Base-by-base conservation (phyloP, 2,113 vertebrate species). In the Etheostoma cragini region DNA sequence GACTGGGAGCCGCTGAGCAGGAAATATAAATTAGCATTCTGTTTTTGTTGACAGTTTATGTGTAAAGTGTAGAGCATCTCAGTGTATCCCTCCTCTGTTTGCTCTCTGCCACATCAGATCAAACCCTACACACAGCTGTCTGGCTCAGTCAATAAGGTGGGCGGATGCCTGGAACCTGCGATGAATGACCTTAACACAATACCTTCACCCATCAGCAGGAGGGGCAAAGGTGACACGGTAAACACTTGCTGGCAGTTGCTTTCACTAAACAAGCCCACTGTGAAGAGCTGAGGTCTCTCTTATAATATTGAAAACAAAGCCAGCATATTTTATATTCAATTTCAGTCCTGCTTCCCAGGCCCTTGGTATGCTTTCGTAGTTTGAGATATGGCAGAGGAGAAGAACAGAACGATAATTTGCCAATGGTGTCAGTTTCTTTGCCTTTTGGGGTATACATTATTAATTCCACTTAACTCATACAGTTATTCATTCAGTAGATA, bases 101-200 rank as follows among this genome's bases (percentile, higher is more conserved):
- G 82, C 72, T 74, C 56, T 73, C 78, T 75, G 86, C 65, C 80
- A 88, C 79, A 72, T 81, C 49, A 46, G 49, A 90, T 82, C 83
- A 84, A 74, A 47, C 45, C 75, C 21, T 13, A 58, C 61, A 46
- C 56, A 53, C 61, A 75, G 69, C 76, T 74, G 83, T 85, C 78
- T 65, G 5, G 73, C 78, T 78, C 64, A 33, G 72, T 86, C 81
- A 79, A 75, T 61, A 78, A 79, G 50, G 80, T 83, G 78, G 79
- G 84, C n/a, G 47, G 73, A 80, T 75, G 75, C 75, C 57, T 80
- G 76, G 66, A 82, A 82, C 84, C 88, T 83, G 81, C 74, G 77
- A 81, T 19, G 62, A 77, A 68, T 78, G 68, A 87, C 84, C 85
- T 85, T 72, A 82, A 87, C 82, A 65, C 62, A 78, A 86, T 77